A percentile compares a stretch with the other conserved stretches of the same genome.
Conservation (phyloP, 2,797 vertebrate genomes). For the Synaphobranchus kaupii region DNA sequence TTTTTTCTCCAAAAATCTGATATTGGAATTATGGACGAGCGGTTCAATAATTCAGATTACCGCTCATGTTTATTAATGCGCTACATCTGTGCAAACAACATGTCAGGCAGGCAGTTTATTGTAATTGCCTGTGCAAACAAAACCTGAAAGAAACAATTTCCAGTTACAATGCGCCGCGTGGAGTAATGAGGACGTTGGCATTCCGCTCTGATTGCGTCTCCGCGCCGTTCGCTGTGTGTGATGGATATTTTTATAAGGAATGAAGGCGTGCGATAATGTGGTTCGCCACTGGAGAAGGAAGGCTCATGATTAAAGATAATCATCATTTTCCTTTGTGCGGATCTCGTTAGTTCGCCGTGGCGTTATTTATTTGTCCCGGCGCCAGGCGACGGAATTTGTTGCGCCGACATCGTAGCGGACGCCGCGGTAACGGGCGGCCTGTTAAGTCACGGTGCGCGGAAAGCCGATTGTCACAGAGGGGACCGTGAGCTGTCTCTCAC, state of each 20-base stretch:
- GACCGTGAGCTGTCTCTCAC: background rate
- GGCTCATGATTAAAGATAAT: slow-evolving; percentile 87
- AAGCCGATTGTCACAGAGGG: slow-evolving; percentile 9
- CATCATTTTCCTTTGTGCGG: slow-evolving; percentile 80
- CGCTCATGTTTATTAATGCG: slow-evolving; percentile 99
- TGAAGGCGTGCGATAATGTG: slow-evolving; percentile 92
- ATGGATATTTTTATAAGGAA: slow-evolving; percentile 97
- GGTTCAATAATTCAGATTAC: slow-evolving; percentile 99
- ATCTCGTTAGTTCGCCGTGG: slow-evolving; percentile 79
- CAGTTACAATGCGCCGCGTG: slow-evolving; percentile 99
- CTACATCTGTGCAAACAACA: slow-evolving; percentile 99
- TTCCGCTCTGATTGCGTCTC: slow-evolving; percentile 86
- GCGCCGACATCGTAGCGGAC: background rate
- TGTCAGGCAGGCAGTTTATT: slow-evolving; percentile 99
- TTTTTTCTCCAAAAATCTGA: slow-evolving; percentile 89
- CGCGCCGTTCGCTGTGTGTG: slow-evolving; percentile 85
- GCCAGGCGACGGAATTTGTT: background rate
- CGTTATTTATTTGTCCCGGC: slow-evolving; percentile 84
- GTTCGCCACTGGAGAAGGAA: slow-evolving; percentile 79
- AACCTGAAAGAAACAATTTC: slow-evolving; percentile 99
- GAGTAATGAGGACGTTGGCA: slow-evolving; percentile 99
- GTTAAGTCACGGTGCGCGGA: background rate
- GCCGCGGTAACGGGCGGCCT: background rate
- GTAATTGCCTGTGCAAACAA: slow-evolving; percentile 99
- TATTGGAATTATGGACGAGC: slow-evolving; percentile 94